Evolutionary conservation across 2,888 invertebrate genomes (phyloP).

Genomic region (Bunonema sp.): DNA sequence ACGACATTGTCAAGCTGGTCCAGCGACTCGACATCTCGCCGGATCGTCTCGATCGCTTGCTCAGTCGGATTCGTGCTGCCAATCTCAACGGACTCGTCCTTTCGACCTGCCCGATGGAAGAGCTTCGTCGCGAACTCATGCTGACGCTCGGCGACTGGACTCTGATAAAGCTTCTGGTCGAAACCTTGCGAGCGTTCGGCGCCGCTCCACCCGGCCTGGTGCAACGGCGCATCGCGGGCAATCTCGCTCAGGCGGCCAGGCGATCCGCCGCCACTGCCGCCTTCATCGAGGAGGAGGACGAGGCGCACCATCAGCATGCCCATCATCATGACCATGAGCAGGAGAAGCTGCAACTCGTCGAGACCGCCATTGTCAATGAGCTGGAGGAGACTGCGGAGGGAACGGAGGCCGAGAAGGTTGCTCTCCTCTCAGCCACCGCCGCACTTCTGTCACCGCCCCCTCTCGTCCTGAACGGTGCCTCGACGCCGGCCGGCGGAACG

Average conservation of each 20-base stretch:
- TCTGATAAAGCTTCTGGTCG: slow-evolving; percentile 32
- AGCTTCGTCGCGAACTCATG: too few species aligned
- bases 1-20: slow-evolving; percentile 16
- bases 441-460: too few species aligned
- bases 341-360: slow-evolving; percentile 5
- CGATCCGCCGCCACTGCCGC: too few species aligned
- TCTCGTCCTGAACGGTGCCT: too few species aligned
- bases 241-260: background rate
- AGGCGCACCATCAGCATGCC: too few species aligned
- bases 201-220: slow-evolving; percentile 13
- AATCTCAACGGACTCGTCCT: slow-evolving; percentile 41
- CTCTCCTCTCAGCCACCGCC: too few species aligned
- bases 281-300: slow-evolving; percentile 1
- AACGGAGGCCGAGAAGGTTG: too few species aligned
- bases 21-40: slow-evolving; percentile 20
- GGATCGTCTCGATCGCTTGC: slow-evolving; percentile 6
- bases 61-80: too few species aligned
- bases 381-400: too few species aligned
- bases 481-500: too few species aligned
- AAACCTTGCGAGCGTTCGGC: slow-evolving; percentile 29
- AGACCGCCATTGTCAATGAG: background rate
- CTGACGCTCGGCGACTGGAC: slow-evolving; percentile 43
- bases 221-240: slow-evolving; percentile 6
- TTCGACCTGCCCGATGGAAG: slow-evolving; percentile 47
- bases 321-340: too few species aligned